Base-by-base conservation (phyloP, 1,140 invertebrate species). In the Penaeus indicus region DNA sequence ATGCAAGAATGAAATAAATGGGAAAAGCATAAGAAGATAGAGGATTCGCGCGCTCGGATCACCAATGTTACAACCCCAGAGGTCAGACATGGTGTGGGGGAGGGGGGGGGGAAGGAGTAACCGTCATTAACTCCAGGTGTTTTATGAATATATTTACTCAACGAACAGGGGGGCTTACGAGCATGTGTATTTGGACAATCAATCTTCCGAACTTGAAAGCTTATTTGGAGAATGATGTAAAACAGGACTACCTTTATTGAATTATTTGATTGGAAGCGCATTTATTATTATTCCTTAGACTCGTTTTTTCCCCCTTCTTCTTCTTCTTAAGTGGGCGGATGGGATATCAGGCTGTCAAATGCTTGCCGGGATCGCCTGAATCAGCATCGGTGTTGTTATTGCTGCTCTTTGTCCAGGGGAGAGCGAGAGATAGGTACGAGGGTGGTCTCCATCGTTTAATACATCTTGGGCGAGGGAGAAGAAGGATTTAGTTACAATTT, bases 81-180 rank as follows among this genome's bases (percentile, higher is more conserved):
- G 67, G 67, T 69, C 67, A 22, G n/a, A 32, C 67, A 32, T 25
- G 47, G 47, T 54, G 47, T 11, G 47, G 67, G 67, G n/a, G 16
- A 19, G 8, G 32, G 67, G 67, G 10, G 32, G 67, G 67, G n/a
- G 32, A 22, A 19, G n/a, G 32, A 2, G 32, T 11, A 69, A 32
- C 67, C 67, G 67, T 69, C 67, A 69, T 69, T 69, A 69, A 69
- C 32, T 69, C 32, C 32, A 69, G 67, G 67, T 69, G 67, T 69
- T 69, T 69, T 69, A 69, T 69, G 67, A 69, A 69, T 69, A 69
- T 69, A 69, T 69, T 69, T 69, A n/a, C 67, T 69, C 67, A n/a
- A 69, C 67, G n/a, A n/a, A 69, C n/a, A 13, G 13, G n/a, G 67
- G n/a, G 67, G 67, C 7, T 69, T 69, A 32, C 67, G 67, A 69